Conservation (phyloP, 2,888 invertebrate species). For the Cartodere bifasciata region DNA sequence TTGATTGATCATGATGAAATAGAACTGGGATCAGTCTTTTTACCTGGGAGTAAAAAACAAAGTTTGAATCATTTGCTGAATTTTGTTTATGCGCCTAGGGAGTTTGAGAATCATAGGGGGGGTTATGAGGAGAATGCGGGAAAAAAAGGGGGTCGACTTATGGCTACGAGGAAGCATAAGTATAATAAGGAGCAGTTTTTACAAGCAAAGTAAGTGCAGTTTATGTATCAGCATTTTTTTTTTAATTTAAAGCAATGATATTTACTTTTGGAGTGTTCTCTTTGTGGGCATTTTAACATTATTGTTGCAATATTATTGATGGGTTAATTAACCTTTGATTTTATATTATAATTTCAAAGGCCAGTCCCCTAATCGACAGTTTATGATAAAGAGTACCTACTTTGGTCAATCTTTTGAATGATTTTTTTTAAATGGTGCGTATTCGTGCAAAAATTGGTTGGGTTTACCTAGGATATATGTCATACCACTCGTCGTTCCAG, state of each 20-base stretch:
- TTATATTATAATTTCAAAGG: too few relatives aligned
- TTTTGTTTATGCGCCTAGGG: conserved; percentile 69
- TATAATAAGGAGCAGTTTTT: conserved; percentile 90
- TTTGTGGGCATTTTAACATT: too few relatives aligned
- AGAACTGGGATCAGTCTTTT: conserved; percentile 74
- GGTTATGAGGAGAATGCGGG: conserved; percentile 18
- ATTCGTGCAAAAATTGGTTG: too few relatives aligned
- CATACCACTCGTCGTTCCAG: too few relatives aligned
- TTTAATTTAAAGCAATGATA: not conserved
- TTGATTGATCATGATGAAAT: conserved; percentile 42
- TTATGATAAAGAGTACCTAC: too few relatives aligned
- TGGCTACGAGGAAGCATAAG: conserved; percentile 47
- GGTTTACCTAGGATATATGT: too few relatives aligned
- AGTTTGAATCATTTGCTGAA: conserved; percentile 89
- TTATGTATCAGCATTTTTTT: not conserved
- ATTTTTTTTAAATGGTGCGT: too few relatives aligned
- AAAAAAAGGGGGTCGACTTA: conserved; percentile 25
- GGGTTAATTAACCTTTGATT: too few relatives aligned
- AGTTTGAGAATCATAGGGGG: conserved; percentile 22
- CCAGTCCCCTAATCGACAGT: too few relatives aligned
- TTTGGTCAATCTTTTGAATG: too few relatives aligned
- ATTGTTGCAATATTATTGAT: too few relatives aligned
- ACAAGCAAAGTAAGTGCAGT: conserved; percentile 71
- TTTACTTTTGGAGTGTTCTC: too few relatives aligned
- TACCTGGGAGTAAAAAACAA: conserved; percentile 79